These are phyloP conservation scores for Talpa occidentalis DNA, from an alignment of 2,113 vertebrate species.

Conservation along the genomic window DNA sequence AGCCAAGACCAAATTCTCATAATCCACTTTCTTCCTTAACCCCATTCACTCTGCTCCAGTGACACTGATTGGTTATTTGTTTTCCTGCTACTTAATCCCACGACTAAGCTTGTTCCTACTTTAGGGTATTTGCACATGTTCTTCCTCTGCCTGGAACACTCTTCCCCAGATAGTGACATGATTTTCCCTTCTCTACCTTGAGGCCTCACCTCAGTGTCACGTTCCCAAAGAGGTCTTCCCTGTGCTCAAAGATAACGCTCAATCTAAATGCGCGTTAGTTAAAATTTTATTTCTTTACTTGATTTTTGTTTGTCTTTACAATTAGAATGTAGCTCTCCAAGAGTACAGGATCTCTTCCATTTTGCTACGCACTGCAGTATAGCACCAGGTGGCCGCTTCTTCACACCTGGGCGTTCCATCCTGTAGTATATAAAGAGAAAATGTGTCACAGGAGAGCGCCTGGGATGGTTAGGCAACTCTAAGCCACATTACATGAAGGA, in stretches of 20 bases:
- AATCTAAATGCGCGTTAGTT: not conserved
- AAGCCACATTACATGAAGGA: not conserved
- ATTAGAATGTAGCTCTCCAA: not conserved
- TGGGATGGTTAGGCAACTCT: not conserved
- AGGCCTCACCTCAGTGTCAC: not conserved
- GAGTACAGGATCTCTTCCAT: not conserved
- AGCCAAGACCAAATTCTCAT: not conserved
- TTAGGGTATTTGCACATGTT: not conserved
- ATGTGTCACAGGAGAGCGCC: not conserved
- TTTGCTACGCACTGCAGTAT: not conserved
- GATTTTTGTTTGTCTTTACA: not conserved
- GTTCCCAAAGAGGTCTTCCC: not conserved
- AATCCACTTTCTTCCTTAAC: not conserved
- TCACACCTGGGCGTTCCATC: not conserved
- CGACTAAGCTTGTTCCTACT: not conserved
- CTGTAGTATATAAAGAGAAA: not conserved
- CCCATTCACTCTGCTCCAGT: not conserved
- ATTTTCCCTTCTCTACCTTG: not conserved
- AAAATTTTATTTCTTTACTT: not conserved
- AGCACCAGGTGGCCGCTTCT: not conserved
- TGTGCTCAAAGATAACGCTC: too few species aligned
- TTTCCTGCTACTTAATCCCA: not conserved
- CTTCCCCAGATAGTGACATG: not conserved
- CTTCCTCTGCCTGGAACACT: not conserved
- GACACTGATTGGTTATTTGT: not conserved